Evolutionary conservation across 2,888 invertebrate genomes (phyloP), one percentile per base, ranked within the genome.

Genomic region (Proisotoma minuta): DNA sequence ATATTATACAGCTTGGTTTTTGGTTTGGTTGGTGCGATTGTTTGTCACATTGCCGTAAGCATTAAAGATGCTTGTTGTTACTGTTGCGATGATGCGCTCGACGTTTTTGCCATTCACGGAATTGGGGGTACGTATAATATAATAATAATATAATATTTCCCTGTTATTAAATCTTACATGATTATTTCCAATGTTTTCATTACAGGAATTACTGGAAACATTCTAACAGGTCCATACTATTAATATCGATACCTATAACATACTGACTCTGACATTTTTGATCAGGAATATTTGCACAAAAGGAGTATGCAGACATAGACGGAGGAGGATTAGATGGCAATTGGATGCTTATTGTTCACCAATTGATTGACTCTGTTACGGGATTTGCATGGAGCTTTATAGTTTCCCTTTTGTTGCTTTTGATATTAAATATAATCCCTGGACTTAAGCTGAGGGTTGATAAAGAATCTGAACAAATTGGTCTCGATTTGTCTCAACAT

Each of bases 241-340:
- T n/a, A n/a, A n/a, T n/a, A n/a, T n/a, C n/a, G n/a, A n/a, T n/a
- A n/a, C n/a, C n/a, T n/a, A n/a, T n/a, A n/a, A n/a, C n/a, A n/a
- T n/a, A n/a, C n/a, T n/a, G n/a, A n/a, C n/a, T n/a, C n/a, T n/a
- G n/a, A n/a, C n/a, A n/a, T n/a, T n/a, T n/a, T n/a, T n/a, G n/a
- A n/a, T n/a, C n/a, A n/a, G n/a, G n/a, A n/a, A 60, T 71, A 0
- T 71, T 73, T 53, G 73, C 71, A 1, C 68, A 71, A 24, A 65
- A 65, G 43, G 22, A 47, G 0, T 65, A 69, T 15, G 69, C 57
- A 12, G 61, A 18, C 2, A 63, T 63, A 20, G 47, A 53, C 1
- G 70, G 68, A 2, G 73, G 73, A 0, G 66, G 68, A 63, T 12
- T 73, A 15, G 71, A 73, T 47, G 71, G 71, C 3, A 58, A 73